Base-by-base conservation (phyloP, 2,888 invertebrate species). In the Perithous albicinctus region DNA sequence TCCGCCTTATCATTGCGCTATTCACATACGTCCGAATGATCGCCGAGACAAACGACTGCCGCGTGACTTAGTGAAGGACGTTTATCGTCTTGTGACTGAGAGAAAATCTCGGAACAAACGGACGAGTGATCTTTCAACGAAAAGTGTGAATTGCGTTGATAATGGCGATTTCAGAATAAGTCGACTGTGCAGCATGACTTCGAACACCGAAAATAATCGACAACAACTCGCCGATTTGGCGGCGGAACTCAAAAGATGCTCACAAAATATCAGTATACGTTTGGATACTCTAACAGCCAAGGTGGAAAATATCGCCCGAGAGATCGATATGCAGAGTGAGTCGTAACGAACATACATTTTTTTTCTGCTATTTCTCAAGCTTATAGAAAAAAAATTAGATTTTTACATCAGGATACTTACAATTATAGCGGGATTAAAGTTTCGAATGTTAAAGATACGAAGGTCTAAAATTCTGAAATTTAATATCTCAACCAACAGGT, bases 11-110 rank as follows among this genome's bases (percentile, higher is more conserved):
- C 95, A 96, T 77, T 95, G 96, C 85, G 94, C 95, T 6, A 94
- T 97, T 59, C 96, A 96, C 83, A 95, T 97, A 84, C 94, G 96
- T 72, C 97, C 97, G 0, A 97, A 97, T 88, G 97, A 97, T 92
- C 97, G 97, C 0, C 93, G 97, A 69, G 97, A 97, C 87, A 96
- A 94, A 75, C 94, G 96, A 88, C 93, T 95, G 87, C 97, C 97
- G 0, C 96, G 95, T 88, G 96, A 97, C 56, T 93, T 97, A 72
- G 95, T 97, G 86, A 93, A 95, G 63, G 95, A 95, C 46, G 95
- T 97, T 61, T 97, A 96, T 91, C 95, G 96, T 88, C 93, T 97
- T 88, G 96, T 97, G 0, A 95, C 95, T 0, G 96, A 96, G 85
- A 94, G 95, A 10, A 95, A 95, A 87, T 94, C 85, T 41, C 86